phyloP scores from a whole-genome alignment of 2,113 vertebrate species.

The Camelus dromedarius region DNA sequence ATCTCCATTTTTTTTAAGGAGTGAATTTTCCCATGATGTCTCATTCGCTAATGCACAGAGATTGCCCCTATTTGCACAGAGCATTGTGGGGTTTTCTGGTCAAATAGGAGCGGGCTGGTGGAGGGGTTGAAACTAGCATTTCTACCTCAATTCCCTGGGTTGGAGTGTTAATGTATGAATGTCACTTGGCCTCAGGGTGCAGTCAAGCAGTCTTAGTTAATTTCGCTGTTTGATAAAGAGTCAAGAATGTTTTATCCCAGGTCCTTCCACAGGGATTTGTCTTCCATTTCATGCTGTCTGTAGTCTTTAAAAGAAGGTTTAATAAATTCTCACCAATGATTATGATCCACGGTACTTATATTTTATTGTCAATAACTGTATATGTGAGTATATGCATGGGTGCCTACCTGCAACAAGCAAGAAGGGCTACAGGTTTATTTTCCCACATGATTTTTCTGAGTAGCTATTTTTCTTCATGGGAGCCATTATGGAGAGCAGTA shows the following conservation, averaged over 20 bases:
- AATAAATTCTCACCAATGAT: background rate
- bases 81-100: background rate
- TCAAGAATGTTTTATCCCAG: conserved; percentile 56
- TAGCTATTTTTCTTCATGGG: background rate
- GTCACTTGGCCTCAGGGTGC: conserved; percentile 53
- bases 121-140: conserved; percentile 43
- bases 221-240: conserved; percentile 66
- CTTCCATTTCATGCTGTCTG: background rate
- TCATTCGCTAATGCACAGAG: background rate
- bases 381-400: background rate
- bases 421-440: background rate
- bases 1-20: background rate
- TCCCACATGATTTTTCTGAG: background rate
- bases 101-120: conserved; percentile 17
- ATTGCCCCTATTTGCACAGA: background rate
- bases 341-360: background rate
- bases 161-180: conserved; percentile 55
- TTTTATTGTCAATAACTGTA: background rate
- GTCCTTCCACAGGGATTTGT: conserved; percentile 43
- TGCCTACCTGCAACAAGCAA: background rate
- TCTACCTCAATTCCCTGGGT: conserved; percentile 50
- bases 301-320: background rate
- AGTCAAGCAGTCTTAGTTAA: conserved; percentile 60
- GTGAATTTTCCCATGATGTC: background rate
- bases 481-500: background rate